These are phyloP conservation scores for Odontamblyopus lacepedii DNA, from an alignment of 2,797 vertebrate genomes.

Conservation along the genomic window DNA sequence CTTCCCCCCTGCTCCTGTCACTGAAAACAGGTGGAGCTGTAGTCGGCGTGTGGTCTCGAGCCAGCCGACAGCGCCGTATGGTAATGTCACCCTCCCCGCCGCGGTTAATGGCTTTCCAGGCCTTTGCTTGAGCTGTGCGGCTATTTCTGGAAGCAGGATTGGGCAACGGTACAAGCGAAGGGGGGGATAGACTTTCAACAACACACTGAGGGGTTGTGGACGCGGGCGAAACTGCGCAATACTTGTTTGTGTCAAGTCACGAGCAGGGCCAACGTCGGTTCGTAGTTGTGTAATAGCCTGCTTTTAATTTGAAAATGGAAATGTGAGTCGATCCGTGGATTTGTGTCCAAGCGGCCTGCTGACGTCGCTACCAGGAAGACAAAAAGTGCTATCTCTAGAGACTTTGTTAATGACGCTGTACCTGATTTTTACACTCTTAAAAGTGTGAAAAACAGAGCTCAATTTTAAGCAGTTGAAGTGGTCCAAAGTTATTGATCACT, in stretches of 20 bases:
- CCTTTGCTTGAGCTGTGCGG: constrained; percentile 37
- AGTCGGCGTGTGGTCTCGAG: constrained; percentile 41
- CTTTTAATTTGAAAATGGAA: too few species aligned
- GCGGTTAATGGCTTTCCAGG: constrained; percentile 64
- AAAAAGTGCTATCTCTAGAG: too few species aligned
- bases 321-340: too few species aligned
- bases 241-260: neutral
- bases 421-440: too few species aligned
- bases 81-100: constrained; percentile 56
- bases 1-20: constrained; percentile 36
- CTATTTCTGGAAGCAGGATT: constrained; percentile 72
- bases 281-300: too few species aligned
- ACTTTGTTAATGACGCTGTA: too few species aligned
- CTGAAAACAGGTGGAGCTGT: constrained; percentile 66
- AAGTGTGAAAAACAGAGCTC: too few species aligned
- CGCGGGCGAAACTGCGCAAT: neutral
- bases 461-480: too few species aligned
- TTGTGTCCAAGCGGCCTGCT: too few species aligned
- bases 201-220: constrained; percentile 31
- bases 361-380: too few species aligned
- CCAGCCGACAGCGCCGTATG: constrained; percentile 51
- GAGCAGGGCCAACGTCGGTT: neutral
- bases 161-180: constrained; percentile 60
- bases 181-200: constrained; percentile 42
- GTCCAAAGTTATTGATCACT: too few species aligned